Base-by-base conservation (phyloP, 2,888 invertebrate genomes). In the Bembecia ichneumoniformis region DNA sequence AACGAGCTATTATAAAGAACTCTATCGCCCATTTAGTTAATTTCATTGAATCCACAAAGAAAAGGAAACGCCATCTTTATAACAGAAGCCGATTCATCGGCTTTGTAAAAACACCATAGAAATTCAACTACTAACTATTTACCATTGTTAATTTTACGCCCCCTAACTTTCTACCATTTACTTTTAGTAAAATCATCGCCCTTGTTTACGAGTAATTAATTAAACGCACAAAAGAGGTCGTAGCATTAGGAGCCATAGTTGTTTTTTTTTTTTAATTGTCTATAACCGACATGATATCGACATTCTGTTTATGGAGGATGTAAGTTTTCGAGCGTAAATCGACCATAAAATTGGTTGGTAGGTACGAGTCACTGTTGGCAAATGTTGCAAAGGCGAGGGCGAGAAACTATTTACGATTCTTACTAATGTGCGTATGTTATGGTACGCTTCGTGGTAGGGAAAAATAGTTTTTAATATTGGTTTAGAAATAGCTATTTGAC, bases 201-300 rank as follows among this genome's bases (percentile, higher is more conserved):
- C 82, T 83, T 86, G 84, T 87, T 86, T 84, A 77, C 74, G 68
- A 70, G 71, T 84, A 86, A 86, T 86, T 86, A 87, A 87, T 86
- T 86, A 86, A 69, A 72, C 58, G 62, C 69, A 82, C 81, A 82
- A 82, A 75, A 69, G 67, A 65, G 66, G 62, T 62, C 63, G 62
- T 64, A 58, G 59, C 60, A 63, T 65, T 62, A 60, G 68, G 65
- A 70, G 62, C 60, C 64, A 69, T 64, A 64, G 66, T 64, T 60
- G 59, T 62, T 56, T 57, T 70, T 71, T 71, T 51, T 74, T 74
- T 62, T 77, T 75, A 74, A 79, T 78, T 76, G 71, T 69, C 74
- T 74, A 67, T 73, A 68, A 63, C 60, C 58, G 63, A 65, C 74
- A 72, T 82, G 82, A 78, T 82, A 64, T 52, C 55, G 70, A 63